Evolutionary conservation across 2,888 invertebrate genomes (phyloP).

Genomic region (Kryphioiulus occultus): DNA sequence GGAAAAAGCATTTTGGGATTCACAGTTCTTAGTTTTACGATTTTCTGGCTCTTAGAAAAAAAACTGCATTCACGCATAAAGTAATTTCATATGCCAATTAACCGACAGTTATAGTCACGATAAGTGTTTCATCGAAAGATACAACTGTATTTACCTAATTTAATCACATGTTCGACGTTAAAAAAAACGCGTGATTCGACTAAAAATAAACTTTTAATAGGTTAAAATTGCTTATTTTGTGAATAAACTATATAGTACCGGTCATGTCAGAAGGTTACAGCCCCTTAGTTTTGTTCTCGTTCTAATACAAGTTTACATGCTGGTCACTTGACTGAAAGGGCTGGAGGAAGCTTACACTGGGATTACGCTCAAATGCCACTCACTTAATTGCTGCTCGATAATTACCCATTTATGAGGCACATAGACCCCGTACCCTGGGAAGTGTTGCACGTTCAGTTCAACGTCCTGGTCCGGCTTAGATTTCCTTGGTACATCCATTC

Average conservation of each 20-base stretch:
- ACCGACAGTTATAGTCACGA: too few relatives aligned
- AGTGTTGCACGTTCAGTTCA: not conserved
- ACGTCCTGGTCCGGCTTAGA: not conserved
- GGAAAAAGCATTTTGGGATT: not conserved
- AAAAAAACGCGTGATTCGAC: not conserved
- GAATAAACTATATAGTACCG: too few relatives aligned
- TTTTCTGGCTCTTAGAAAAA: too few relatives aligned
- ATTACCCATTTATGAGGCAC: conserved; percentile 15
- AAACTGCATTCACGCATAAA: too few relatives aligned
- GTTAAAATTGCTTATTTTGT: not conserved
- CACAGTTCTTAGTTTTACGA: not conserved
- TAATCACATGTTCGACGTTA: too few relatives aligned
- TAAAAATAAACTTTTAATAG: not conserved
- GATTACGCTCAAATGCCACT: not conserved
- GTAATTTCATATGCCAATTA: too few relatives aligned
- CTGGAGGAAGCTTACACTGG: not conserved
- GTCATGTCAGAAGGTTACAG: too few relatives aligned
- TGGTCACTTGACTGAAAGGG: not conserved
- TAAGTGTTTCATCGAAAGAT: too few relatives aligned
- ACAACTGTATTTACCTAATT: too few relatives aligned
- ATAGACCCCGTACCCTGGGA: not conserved
- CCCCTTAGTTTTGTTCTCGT: too few relatives aligned
- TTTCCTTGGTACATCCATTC: not conserved
- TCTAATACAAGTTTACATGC: too few relatives aligned
- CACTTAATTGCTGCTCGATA: conserved; percentile 21